Conservation (phyloP, 2,797 vertebrate species). For the Gymnocypris eckloni region DNA sequence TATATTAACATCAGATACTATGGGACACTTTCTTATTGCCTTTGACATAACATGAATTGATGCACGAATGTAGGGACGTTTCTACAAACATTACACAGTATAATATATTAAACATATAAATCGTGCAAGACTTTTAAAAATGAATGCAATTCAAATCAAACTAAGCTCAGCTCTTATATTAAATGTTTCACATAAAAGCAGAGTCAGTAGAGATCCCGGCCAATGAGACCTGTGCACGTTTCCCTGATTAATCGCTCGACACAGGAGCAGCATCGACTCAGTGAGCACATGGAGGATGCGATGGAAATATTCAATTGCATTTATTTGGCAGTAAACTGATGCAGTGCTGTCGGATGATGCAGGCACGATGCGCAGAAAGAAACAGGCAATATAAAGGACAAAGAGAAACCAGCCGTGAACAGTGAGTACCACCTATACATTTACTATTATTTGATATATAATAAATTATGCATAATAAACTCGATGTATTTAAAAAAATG, state of each 20-base stretch:
- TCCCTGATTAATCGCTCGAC: slow-evolving; percentile 8
- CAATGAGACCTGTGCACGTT: slow-evolving; percentile 30
- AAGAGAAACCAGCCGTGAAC: not conserved
- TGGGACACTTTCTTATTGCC: not conserved
- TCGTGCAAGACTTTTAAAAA: not conserved
- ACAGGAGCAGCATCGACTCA: not conserved
- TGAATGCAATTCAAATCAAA: not conserved
- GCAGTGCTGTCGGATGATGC: slow-evolving; percentile 27
- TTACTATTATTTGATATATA: not conserved
- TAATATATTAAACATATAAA: not conserved
- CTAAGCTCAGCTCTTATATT: not conserved
- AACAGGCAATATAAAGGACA: slow-evolving; percentile 30
- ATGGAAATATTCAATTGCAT: not conserved
- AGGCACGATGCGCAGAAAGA: slow-evolving; percentile 38
- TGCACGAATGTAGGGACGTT: not conserved
- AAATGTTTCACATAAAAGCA: not conserved
- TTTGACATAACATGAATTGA: not conserved
- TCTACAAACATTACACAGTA: not conserved
- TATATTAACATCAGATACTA: not conserved
- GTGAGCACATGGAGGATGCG: slow-evolving; percentile 17
- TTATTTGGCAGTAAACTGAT: slow-evolving; percentile 25
- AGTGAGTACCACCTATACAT: slow-evolving; percentile 47
- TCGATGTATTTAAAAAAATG: not conserved
- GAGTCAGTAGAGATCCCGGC: slow-evolving; percentile 7
- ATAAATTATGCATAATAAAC: not conserved